Evolutionary conservation across 2,888 invertebrate genomes (phyloP).

Genomic region (Girardia tigrina): DNA sequence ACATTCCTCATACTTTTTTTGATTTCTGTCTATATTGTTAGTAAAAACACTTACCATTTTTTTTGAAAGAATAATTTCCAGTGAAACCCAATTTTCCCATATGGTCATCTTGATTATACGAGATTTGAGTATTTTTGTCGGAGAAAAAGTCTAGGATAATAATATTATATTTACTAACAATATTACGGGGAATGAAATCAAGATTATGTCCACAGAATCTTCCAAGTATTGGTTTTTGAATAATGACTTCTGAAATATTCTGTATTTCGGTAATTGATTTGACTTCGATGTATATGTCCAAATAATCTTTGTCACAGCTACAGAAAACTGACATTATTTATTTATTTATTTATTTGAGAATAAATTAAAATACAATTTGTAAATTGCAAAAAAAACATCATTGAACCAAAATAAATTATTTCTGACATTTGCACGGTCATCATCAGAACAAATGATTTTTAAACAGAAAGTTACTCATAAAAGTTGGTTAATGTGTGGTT

Average conservation of each 20-base stretch:
- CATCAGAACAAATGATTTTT: too few species aligned
- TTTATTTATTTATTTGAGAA: too few species aligned
- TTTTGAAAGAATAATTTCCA: conserved; percentile 77
- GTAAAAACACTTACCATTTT: conserved; percentile 84
- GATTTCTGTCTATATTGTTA: too few species aligned
- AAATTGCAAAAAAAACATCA: too few species aligned
- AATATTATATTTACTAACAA: conserved; percentile 77
- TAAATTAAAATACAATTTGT: too few species aligned
- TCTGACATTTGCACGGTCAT: too few species aligned
- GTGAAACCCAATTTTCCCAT: conserved; percentile 56
- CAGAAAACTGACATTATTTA: too few species aligned
- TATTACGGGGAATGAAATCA: conserved; percentile 60
- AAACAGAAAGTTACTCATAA: too few species aligned
- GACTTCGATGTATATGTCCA: conserved; percentile 81
- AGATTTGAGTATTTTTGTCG: conserved; percentile 68
- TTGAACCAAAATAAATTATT: too few species aligned
- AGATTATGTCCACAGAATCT: conserved; percentile 72
- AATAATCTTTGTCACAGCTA: conserved; percentile 89
- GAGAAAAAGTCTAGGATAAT: conserved; percentile 85
- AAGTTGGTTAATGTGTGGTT: too few species aligned
- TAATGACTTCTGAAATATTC: neutral
- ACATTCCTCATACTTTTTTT: too few species aligned
- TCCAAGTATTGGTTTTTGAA: conserved; percentile 60
- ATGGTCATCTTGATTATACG: conserved; percentile 36
- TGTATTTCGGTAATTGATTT: neutral